These are phyloP conservation scores for Lordiphosa clarofinis DNA, from an alignment of 1,140 invertebrate species.

Conservation along the genomic window DNA sequence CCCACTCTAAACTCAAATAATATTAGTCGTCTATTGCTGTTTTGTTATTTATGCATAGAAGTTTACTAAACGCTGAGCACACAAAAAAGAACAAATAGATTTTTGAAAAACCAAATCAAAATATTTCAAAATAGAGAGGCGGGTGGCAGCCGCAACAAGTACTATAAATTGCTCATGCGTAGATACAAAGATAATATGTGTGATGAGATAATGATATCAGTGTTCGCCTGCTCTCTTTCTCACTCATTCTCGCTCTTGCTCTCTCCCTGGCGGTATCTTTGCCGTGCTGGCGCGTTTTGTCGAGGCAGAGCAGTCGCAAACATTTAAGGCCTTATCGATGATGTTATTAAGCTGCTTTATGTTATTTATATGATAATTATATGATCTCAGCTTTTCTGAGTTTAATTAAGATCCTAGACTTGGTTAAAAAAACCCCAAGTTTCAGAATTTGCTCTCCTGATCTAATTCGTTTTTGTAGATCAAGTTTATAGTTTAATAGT, in stretches of 20 bases:
- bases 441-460: too few species aligned
- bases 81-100: conserved; percentile 27
- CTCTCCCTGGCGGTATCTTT: neutral
- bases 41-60: conserved; percentile 13
- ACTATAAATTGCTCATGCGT: conserved; percentile 8
- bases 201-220: conserved; percentile 56
- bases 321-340: conserved; percentile 35
- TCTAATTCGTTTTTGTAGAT: too few species aligned
- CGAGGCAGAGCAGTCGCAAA: conserved; percentile 19
- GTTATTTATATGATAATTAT: conserved; percentile 11
- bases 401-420: too few species aligned
- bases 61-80: conserved; percentile 12
- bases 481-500: too few species aligned
- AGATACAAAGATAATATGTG: conserved; percentile 19
- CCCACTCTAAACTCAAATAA: conserved; percentile 2
- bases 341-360: conserved; percentile 38
- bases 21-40: conserved; percentile 1
- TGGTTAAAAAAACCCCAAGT: too few species aligned
- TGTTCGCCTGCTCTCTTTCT: conserved; percentile 10
- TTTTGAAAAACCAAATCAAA: conserved; percentile 21
- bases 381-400: conserved; percentile 17
- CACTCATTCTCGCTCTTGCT: conserved; percentile 3
- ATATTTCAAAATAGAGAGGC: conserved; percentile 25
- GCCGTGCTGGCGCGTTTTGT: too few species aligned
- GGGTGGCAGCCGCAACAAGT: conserved; percentile 22